Base-by-base conservation (phyloP, 2,113 vertebrate species). In the Notothenia coriiceps region DNA sequence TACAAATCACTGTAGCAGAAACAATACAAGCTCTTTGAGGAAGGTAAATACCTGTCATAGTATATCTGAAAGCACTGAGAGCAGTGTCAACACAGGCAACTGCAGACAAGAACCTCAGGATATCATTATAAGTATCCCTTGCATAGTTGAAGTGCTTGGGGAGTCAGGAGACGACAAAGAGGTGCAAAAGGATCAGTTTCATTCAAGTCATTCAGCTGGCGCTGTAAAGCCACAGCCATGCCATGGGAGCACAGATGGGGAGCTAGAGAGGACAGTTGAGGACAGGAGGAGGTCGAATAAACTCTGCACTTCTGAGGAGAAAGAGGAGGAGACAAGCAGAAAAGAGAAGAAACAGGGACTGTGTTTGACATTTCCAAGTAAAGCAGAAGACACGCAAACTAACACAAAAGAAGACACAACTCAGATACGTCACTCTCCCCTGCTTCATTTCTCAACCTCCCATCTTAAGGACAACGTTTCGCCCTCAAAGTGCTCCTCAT, bases 201-300 rank as follows among this genome's bases (percentile, higher is more conserved):
- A 65, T 47, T 63, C 62, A 64, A n/a, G 43, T 64, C n/a, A 63
- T 63, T 63, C 75, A 69, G 7, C 33, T 74, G 51, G 56, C 40
- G 25, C 14, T 20, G 13, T 49, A 74, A 61, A 75, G 29, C 12
- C 40, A 71, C 20, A 79, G 17, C 22, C 43, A 20, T 64, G 59
- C 43, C 82, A 80, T 40, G 59, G 4, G 49, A 43, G 9, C 43
- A 73, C 55, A 71, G 69, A 33, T 12, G 60, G 69, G 20, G 65
- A 65, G 46, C 46, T 7, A 25, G 33, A 9, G 40, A 33, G 6
- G 7, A 78, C 10, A 50, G 15, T 6, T 43, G 43, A 77, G 20
- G 25, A 69, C 5, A 74, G 60, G n/a, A 69, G 12, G 14, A 65
- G 43, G 13, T 61, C 52, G 33, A 14, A 44, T 68, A 33, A 15